Evolutionary conservation across 2,797 vertebrate genomes (phyloP).

Genomic region (Sebastes nivosus): DNA sequence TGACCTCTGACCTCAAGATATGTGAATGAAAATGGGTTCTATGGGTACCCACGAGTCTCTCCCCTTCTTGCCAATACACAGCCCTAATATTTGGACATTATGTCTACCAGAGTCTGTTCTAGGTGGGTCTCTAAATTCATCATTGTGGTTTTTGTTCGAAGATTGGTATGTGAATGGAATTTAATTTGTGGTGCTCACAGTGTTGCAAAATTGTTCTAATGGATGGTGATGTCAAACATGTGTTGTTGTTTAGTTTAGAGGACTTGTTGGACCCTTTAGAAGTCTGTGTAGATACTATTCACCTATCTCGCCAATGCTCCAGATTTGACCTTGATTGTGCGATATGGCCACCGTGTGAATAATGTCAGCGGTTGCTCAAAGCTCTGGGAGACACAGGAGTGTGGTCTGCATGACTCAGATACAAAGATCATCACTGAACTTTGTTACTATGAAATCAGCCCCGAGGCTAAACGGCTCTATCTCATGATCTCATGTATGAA

Average conservation of each 20-base stretch:
- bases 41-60: too few relatives aligned
- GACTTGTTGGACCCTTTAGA: background rate
- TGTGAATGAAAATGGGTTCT: too few relatives aligned
- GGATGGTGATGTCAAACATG: background rate
- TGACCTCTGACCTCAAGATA: too few relatives aligned
- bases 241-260: background rate
- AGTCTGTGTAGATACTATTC: background rate
- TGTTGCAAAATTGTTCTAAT: background rate
- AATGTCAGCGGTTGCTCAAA: constrained; percentile 4
- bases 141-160: background rate
- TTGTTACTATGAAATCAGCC: constrained; percentile 21
- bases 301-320: background rate
- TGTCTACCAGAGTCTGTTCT: background rate
- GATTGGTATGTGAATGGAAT: background rate
- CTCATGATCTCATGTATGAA: constrained; percentile 35
- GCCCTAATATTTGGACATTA: background rate
- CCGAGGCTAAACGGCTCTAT: constrained; percentile 7
- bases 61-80: too few relatives aligned
- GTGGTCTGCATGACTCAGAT: constrained; percentile 24
- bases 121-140: too few relatives aligned
- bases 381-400: background rate
- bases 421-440: constrained; percentile 32
- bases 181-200: background rate
- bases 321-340: background rate
- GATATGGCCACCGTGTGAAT: background rate